phyloP scores from a whole-genome alignment of 2,888 invertebrate genomes.

The Cinara cedri region DNA sequence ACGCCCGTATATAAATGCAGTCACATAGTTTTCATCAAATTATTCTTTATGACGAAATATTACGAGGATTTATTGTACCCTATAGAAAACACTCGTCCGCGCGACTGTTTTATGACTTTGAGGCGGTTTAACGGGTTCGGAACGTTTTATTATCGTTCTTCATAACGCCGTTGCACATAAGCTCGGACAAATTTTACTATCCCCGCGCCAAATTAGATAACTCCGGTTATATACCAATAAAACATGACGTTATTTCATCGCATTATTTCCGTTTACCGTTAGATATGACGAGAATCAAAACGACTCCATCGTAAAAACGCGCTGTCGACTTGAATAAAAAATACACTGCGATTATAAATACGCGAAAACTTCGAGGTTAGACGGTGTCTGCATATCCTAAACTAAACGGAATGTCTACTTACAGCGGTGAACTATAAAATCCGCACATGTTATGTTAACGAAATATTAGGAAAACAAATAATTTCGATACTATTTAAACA shows the following conservation, averaged over 20 bases:
- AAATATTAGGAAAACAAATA: no score
- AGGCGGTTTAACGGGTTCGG: constrained; percentile 31
- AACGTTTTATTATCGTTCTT: constrained; percentile 40
- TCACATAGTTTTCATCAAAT: constrained; percentile 24
- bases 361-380: no score
- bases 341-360: background rate
- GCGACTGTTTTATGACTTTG: constrained; percentile 5
- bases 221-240: background rate
- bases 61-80: background rate
- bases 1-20: background rate
- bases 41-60: no score
- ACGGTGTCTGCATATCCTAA: no score
- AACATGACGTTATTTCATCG: constrained; percentile 28
- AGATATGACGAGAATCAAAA: constrained; percentile 18
- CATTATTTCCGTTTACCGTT: constrained; percentile 11
- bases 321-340: background rate
- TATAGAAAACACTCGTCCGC: constrained; percentile 20
- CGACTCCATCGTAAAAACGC: constrained; percentile 20
- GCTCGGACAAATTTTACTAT: constrained; percentile 25
- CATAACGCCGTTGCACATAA: constrained; percentile 31
- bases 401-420: no score
- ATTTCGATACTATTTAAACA: no score
- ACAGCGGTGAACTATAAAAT: no score
- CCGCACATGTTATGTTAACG: no score
- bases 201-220: constrained; percentile 45